Evolutionary conservation across 64 coral and sea anemone species (phyloP), one percentile per base, ranked within the genome.

Genomic region (Dendrophyllia cribrosa): DNA sequence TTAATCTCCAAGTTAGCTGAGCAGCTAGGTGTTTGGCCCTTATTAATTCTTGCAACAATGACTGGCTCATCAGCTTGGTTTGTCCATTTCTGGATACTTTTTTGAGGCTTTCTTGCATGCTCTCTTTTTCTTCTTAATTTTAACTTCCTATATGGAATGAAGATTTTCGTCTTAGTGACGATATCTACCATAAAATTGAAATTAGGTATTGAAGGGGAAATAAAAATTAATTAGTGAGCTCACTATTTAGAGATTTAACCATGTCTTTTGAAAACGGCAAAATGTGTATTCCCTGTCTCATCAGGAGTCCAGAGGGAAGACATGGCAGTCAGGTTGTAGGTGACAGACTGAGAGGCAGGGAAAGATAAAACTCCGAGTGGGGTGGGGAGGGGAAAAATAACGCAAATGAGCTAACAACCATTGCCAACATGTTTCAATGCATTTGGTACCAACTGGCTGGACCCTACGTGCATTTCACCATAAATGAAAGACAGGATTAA

Each of bases 361-460:
- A 21, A 8, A 7, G 3, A 21, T 0, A 68, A 68, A 21, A 21
- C 4, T 4, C 20, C 19, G 66, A 4, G 19, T 4, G 4, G 66
- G n/a, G 66, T 24, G 20, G 21, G 66, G 19, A 24, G 20, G 22
- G 66, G 8, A 0, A 7, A 68, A 3, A 26, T 68, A 7, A 26
- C 55, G 3, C 17, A 68, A 68, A 68, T 6, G 5, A 4, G 7
- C 21, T 68, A 23, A 3, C 2, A 68, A 21, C 13, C 55, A 13
- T 58, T 58, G 13, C 19, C 66, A 9, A n/a, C 66, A 68, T 20
- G 66, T 68, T 68, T 68, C 21, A 24, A 68, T 3, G 17, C 66
- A 68, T 68, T 24, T 68, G 66, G 66, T 68, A 68, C 66, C 66
- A 68, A 7, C 9, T 68, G 66, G 66, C 66, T 68, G 66, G 66